phyloP scores from a whole-genome alignment of 2,113 vertebrate species.

The Glaucidium brasilianum region DNA sequence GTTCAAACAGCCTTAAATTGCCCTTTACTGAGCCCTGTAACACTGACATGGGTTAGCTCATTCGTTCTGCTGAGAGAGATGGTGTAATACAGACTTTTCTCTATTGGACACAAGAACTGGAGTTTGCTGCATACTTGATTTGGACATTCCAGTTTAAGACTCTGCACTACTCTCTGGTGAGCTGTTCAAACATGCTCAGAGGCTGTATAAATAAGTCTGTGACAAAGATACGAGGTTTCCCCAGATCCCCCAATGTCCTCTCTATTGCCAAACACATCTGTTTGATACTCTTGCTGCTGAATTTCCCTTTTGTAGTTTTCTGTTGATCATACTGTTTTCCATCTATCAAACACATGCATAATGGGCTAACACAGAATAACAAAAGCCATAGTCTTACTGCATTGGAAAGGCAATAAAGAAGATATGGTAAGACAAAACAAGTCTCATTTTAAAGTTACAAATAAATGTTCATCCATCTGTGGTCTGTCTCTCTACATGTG shows the following conservation, averaged over 20 bases:
- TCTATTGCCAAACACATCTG: neutral
- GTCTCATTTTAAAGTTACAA: neutral
- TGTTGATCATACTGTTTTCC: neutral
- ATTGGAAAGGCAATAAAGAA: neutral
- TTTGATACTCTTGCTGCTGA: neutral
- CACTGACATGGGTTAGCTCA: neutral
- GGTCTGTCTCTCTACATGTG: neutral
- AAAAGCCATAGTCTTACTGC: neutral
- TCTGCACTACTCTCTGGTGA: neutral
- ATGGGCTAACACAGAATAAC: neutral
- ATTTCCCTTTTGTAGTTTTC: neutral
- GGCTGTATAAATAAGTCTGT: neutral
- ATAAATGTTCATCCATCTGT: neutral
- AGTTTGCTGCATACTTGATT: neutral
- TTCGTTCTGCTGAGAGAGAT: neutral
- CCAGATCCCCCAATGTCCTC: neutral
- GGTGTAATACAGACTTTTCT: neutral
- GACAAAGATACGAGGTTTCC: neutral
- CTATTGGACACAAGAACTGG: neutral
- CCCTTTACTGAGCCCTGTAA: neutral
- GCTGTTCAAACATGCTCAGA: neutral
- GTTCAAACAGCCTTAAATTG: neutral
- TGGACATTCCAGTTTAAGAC: neutral
- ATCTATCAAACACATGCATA: neutral
- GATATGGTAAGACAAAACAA: neutral